These are phyloP conservation scores for Balanococcus diminutus DNA, from an alignment of 2,888 invertebrate genomes.

Conservation along the genomic window DNA sequence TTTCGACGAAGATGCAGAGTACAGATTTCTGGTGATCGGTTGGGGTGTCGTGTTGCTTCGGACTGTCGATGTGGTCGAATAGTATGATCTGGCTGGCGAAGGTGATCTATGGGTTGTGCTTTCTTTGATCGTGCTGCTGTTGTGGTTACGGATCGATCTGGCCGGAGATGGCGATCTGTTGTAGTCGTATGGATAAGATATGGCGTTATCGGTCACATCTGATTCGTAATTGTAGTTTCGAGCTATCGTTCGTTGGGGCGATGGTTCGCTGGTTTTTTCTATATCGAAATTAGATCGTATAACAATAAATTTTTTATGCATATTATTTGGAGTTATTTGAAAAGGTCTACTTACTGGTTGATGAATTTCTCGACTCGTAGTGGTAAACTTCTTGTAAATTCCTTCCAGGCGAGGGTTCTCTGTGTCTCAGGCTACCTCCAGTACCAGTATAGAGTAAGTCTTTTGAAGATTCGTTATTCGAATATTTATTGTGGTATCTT, in stretches of 20 bases:
- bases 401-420: constrained; percentile 57
- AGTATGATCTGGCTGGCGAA: constrained; percentile 58
- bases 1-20: constrained; percentile 37
- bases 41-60: constrained; percentile 36
- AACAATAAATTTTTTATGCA: background rate
- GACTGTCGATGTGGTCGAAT: constrained; percentile 45
- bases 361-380: constrained; percentile 52
- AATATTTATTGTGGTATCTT: constrained; percentile 38
- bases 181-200: constrained; percentile 42
- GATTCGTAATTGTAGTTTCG: constrained; percentile 44
- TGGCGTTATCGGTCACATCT: constrained; percentile 35
- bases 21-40: background rate
- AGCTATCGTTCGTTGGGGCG: constrained; percentile 28
- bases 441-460: constrained; percentile 59
- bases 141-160: constrained; percentile 57
- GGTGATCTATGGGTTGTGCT: constrained; percentile 60
- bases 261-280: constrained; percentile 45
- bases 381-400: constrained; percentile 55
- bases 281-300: background rate
- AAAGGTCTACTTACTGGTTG: constrained; percentile 17
- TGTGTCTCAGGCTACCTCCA: constrained; percentile 56
- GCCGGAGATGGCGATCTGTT: constrained; percentile 56
- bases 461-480: constrained; percentile 51
- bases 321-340: background rate
- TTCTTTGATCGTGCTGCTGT: constrained; percentile 50